Evolutionary conservation across 2,113 vertebrate genomes (phyloP).

Genomic region (Chaetodon trifascialis): DNA sequence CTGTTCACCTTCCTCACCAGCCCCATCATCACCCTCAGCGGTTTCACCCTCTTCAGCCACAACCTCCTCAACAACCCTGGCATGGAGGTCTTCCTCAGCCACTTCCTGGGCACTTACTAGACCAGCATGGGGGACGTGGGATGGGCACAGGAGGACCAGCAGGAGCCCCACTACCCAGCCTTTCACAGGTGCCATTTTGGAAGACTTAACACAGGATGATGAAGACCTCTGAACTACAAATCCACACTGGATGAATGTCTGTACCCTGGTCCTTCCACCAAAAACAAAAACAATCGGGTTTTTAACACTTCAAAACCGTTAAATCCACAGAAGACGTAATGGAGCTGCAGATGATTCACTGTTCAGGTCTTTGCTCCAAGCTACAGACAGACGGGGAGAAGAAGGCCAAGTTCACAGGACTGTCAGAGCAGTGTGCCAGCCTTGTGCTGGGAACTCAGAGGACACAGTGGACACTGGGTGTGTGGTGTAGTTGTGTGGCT

Average conservation of each 20-base stretch:
- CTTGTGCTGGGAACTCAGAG: slow-evolving; percentile 61
- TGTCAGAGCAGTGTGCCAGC: slow-evolving; percentile 44
- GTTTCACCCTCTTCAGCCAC: slow-evolving; percentile 38
- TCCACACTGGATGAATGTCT: neutral
- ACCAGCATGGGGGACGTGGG: slow-evolving; percentile 47
- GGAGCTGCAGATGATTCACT: neutral
- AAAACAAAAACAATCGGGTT: neutral
- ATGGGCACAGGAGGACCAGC: slow-evolving; percentile 70
- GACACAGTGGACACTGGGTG: slow-evolving; percentile 67
- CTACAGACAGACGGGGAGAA: slow-evolving; percentile 8
- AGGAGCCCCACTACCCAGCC: slow-evolving; percentile 65
- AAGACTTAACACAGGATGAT: neutral
- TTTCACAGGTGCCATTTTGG: slow-evolving; percentile 69
- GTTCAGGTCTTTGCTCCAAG: slow-evolving; percentile 17
- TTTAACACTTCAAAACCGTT: neutral
- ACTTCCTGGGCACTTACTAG: slow-evolving; percentile 53
- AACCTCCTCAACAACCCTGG: slow-evolving; percentile 32
- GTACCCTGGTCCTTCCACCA: neutral
- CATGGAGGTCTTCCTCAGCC: slow-evolving; percentile 20
- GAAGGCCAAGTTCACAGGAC: slow-evolving; percentile 12
- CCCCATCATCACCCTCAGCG: neutral
- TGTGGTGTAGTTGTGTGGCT: slow-evolving; percentile 50
- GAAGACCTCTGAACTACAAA: neutral
- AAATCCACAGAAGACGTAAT: slow-evolving; percentile 15
- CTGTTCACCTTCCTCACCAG: slow-evolving; percentile 25